phyloP scores from a whole-genome alignment of 2,888 invertebrate species.

The Cyaniris semiargus region DNA sequence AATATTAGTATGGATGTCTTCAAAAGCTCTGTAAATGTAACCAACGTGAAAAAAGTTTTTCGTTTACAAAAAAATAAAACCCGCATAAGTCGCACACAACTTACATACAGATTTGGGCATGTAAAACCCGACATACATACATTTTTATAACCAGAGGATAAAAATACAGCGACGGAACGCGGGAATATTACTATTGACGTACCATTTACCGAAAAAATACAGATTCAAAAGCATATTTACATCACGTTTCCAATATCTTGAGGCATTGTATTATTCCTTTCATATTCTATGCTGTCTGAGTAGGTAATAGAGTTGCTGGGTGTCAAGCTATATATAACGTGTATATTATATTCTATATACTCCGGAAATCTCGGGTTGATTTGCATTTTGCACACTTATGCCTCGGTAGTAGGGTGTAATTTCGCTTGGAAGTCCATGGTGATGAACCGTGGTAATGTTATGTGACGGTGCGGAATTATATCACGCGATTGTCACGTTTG shows the following conservation, averaged over 20 bases:
- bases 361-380: neutral
- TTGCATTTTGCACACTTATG: neutral
- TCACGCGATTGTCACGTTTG: constrained; percentile 41
- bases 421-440: constrained; percentile 28
- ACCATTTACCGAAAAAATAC: constrained; percentile 30
- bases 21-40: no score
- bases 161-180: neutral
- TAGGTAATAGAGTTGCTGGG: constrained; percentile 66
- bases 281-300: constrained; percentile 67
- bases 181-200: constrained; percentile 10
- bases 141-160: neutral
- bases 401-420: neutral
- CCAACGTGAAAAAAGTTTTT: neutral
- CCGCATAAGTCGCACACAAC: neutral
- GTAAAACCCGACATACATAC: neutral
- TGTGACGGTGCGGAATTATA: constrained; percentile 32
- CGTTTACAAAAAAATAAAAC: no score
- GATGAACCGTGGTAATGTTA: constrained; percentile 33
- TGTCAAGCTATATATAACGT: constrained; percentile 51
- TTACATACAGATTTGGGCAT: neutral
- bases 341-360: neutral
- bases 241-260: constrained; percentile 75
- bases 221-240: constrained; percentile 49
- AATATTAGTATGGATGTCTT: no score
- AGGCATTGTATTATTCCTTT: constrained; percentile 65